These are phyloP conservation scores for Teleopsis dalmanni DNA, from an alignment of 1,140 invertebrate species.

Conservation along the genomic window DNA sequence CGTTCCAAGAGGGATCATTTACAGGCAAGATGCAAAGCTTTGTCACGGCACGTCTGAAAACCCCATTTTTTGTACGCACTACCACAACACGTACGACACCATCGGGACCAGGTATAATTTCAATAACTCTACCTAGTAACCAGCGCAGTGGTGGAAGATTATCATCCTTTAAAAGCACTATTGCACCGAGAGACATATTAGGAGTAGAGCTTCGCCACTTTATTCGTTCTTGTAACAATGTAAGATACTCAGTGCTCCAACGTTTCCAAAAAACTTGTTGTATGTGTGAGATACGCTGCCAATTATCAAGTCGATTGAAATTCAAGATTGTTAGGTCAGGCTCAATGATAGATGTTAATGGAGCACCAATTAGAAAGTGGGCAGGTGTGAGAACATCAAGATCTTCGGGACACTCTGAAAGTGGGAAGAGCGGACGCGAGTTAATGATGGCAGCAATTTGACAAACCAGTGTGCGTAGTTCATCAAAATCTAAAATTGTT, in stretches of 20 bases:
- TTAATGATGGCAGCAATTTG: conserved; percentile 1
- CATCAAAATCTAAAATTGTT: conserved; percentile 1
- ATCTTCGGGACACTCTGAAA: conserved; percentile 4
- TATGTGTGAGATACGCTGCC: neutral
- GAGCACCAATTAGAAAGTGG: conserved; percentile 6
- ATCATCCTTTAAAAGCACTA: conserved; percentile 36
- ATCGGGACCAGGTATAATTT: conserved; percentile 1
- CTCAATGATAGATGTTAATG: neutral
- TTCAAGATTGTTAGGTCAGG: conserved; percentile 2
- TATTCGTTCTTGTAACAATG: neutral
- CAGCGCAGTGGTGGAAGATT: conserved; percentile 36
- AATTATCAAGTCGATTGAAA: neutral
- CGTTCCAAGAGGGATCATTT: neutral
- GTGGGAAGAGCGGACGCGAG: conserved; percentile 2
- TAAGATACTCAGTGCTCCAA: conserved; percentile 19
- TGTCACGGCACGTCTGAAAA: neutral
- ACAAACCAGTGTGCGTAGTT: conserved; percentile 1
- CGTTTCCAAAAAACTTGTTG: conserved; percentile 6
- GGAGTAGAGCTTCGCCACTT: conserved; percentile 7
- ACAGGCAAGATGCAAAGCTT: conserved; percentile 6
- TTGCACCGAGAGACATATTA: neutral
- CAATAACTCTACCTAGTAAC: conserved; percentile 11
- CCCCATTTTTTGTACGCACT: neutral
- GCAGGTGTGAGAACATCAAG: conserved; percentile 3
- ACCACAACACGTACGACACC: conserved; percentile 1